A percentile compares a stretch with the other conserved stretches of the same genome.
These are phyloP conservation scores for Caenorhabditis panamensis DNA, from an alignment of 2,888 invertebrate species.

Conservation along the genomic window DNA sequence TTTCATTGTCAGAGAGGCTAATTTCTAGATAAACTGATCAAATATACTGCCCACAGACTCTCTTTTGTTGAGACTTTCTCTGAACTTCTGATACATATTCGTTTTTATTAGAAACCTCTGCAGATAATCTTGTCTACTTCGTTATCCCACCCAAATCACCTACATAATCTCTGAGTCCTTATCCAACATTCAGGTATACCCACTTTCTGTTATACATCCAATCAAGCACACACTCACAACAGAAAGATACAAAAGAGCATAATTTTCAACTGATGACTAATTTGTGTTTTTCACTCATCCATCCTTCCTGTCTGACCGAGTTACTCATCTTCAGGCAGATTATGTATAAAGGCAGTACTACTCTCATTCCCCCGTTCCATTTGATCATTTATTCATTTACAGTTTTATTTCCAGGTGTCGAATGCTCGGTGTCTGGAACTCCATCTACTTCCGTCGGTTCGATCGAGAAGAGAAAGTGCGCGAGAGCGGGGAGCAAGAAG, in stretches of 20 bases:
- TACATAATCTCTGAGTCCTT: background rate
- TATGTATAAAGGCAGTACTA: background rate
- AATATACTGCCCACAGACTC: too few species aligned
- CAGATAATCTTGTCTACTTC: background rate
- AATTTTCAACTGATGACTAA: conserved; percentile 9
- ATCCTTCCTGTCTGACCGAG: background rate
- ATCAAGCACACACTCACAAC: background rate
- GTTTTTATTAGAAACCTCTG: too few species aligned
- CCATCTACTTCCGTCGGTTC: conserved; percentile 47
- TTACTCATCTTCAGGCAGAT: conserved; percentile 1
- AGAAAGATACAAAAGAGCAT: background rate
- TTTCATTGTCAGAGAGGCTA: too few species aligned
- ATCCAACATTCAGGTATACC: background rate
- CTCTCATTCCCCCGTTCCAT: background rate
- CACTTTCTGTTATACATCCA: background rate
- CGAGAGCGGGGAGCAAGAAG: background rate
- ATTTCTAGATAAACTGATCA: too few species aligned
- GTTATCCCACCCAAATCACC: background rate
- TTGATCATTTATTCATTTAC: background rate
- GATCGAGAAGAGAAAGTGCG: conserved; percentile 18
- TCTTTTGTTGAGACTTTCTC: too few species aligned
- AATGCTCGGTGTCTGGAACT: conserved; percentile 51
- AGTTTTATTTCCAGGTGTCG: background rate
- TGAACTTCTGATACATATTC: too few species aligned
- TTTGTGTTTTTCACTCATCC: background rate